Percentiles rank a stretch among this genome's conserved stretches.
phyloP scores from a whole-genome alignment of 2,113 vertebrate species.

The Gambusia holbrooki region DNA sequence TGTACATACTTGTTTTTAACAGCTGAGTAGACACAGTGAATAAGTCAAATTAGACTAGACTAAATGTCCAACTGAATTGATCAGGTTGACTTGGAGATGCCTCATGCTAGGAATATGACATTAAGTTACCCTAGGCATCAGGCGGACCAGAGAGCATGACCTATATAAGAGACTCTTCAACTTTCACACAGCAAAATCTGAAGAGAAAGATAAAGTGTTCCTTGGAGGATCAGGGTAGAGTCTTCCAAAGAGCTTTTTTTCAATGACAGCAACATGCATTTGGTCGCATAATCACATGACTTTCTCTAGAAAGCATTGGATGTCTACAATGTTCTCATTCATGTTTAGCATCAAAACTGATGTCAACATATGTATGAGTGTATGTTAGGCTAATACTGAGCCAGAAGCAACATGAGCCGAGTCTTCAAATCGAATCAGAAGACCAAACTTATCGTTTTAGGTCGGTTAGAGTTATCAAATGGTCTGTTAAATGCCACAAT shows the following conservation, averaged over 20 bases:
- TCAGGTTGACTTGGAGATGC: conserved; percentile 62
- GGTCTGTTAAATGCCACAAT: too few relatives aligned
- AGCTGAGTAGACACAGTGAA: conserved; percentile 68
- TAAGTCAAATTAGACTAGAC: conserved; percentile 75
- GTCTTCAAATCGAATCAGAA: too few relatives aligned
- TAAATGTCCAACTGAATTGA: conserved; percentile 72
- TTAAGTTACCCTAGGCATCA: conserved; percentile 60
- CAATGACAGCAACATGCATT: not conserved
- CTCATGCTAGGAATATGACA: conserved; percentile 53
- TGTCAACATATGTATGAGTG: not conserved
- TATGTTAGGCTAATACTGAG: too few relatives aligned
- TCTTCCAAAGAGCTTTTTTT: not conserved
- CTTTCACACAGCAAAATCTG: conserved; percentile 46
- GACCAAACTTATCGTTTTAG: too few relatives aligned
- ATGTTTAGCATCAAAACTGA: not conserved
- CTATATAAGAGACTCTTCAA: conserved; percentile 61
- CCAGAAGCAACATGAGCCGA: too few relatives aligned
- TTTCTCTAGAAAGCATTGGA: not conserved
- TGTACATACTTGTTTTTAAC: conserved; percentile 74
- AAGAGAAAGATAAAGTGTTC: conserved; percentile 34
- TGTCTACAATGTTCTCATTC: not conserved
- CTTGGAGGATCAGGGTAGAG: not conserved
- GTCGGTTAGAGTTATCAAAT: too few relatives aligned
- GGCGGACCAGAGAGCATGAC: conserved; percentile 46
- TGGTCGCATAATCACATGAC: conserved; percentile 6